Percentiles rank a stretch among this genome's conserved stretches.
These are phyloP conservation scores for Myrmecophaga tridactyla DNA, from an alignment of 2,113 vertebrate species.

Conservation along the genomic window DNA sequence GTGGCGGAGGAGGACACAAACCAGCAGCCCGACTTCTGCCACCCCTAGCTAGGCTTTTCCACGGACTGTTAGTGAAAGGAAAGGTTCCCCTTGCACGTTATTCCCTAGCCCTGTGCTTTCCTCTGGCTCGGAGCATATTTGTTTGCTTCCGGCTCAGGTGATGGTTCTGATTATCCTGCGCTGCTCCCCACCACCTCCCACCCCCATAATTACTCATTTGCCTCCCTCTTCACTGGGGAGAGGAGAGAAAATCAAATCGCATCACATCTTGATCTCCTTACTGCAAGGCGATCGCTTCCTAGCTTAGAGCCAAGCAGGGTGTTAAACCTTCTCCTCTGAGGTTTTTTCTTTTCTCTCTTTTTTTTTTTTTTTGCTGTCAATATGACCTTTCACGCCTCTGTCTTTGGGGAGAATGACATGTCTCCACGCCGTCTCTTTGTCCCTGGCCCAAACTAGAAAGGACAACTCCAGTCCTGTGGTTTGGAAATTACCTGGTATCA, in stretches of 20 bases:
- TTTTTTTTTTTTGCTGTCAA: conserved; percentile 16
- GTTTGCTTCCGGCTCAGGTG: neutral
- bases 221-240: conserved; percentile 5
- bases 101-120: neutral
- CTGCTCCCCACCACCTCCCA: too few relatives aligned
- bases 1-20: conserved; percentile 59
- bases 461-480: neutral
- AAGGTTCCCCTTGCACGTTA: neutral
- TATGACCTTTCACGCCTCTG: neutral
- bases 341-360: conserved; percentile 54
- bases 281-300: neutral
- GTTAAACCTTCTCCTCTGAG: neutral
- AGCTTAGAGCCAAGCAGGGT: neutral
- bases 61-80: conserved; percentile 22
- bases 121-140: neutral
- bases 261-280: neutral
- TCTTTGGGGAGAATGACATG: conserved; percentile 7
- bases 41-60: conserved; percentile 51
- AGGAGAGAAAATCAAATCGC: conserved; percentile 4
- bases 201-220: neutral
- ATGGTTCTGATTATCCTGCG: neutral
- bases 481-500: conserved; percentile 6
- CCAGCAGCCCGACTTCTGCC: conserved; percentile 36
- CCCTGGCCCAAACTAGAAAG: conserved; percentile 47
- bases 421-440: neutral